These are phyloP conservation scores for Hyperoplus immaculatus DNA, from an alignment of 2,797 vertebrate species.

Conservation along the genomic window DNA sequence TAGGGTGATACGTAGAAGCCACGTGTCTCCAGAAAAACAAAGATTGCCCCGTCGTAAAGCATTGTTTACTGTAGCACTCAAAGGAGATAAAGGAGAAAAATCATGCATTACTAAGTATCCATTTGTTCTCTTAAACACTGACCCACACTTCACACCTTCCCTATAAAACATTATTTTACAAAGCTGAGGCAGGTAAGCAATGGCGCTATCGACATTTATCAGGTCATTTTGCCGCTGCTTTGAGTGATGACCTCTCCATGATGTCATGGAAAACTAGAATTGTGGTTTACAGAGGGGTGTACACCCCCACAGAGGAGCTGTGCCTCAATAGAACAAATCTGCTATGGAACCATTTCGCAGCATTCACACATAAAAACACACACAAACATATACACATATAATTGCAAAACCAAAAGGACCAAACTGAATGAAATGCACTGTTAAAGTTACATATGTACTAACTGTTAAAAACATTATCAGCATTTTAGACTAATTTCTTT, in stretches of 20 bases:
- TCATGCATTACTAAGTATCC: not conserved
- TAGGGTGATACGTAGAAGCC: conserved; percentile 31
- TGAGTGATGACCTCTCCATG: conserved; percentile 68
- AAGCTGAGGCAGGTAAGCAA: conserved; percentile 31
- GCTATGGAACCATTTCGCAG: conserved; percentile 48
- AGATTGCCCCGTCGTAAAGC: conserved; percentile 4
- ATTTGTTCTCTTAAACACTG: not conserved
- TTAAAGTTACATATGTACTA: not conserved
- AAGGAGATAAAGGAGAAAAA: not conserved
- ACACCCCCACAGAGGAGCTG: conserved; percentile 64
- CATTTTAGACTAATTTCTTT: not conserved
- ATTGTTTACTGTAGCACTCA: conserved; percentile 16
- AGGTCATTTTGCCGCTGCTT: conserved; percentile 53
- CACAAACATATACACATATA: not conserved
- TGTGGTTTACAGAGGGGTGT: conserved; percentile 61
- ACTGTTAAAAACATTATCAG: not conserved
- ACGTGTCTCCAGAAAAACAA: conserved; percentile 54
- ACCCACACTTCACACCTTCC: not conserved
- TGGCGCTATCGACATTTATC: conserved; percentile 9
- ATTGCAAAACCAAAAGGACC: not conserved
- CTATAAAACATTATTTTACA: not conserved
- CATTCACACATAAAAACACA: conserved; percentile 18
- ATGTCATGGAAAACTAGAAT: conserved; percentile 82
- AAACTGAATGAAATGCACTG: not conserved
- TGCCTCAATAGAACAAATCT: conserved; percentile 55